Base-by-base conservation (phyloP, 1,140 invertebrate species). In the Drosophila simulans region DNA sequence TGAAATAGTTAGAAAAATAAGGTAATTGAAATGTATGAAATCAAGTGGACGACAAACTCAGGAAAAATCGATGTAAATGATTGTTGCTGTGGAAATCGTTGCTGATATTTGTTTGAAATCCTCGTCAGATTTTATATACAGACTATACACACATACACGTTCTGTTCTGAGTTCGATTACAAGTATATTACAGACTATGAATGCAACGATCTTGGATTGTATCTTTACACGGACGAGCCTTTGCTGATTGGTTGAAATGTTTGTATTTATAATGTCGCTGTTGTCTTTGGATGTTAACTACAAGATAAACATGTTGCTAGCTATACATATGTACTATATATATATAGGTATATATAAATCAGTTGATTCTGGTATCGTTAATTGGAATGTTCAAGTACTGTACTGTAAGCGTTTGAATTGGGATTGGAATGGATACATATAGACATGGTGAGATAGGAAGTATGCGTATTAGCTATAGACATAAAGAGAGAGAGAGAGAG, bases 261-360 rank as follows among this genome's bases (percentile, higher is more conserved):
- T 76, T 63, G 65, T 52, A 53, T 81, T 35, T 74, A 56, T 75
- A 52, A 59, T 63, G 75, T 68, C 42, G 27, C 40, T 76, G 17
- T 75, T 75, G 56, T 51, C 59, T 53, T 43, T 34, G 56, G 55
- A 80, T 81, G 78, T 68, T 82, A 77, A 86, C 77, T 85, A 80
- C 58, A 77, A 79, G 78, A 73, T 71, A 82, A 52, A 88, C 72
- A 91, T 90, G 90, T 91, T 91, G 90, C 90, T 91, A 88, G 90
- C 90, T 91, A 86, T 91, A 91, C 90, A 91, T 90, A 83, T 59
- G 71, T 80, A 64, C 53, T 69, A 55, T 60, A 56, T 59, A 43
- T 51, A 91, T 90, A 91, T 90, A 83, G 55, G 70, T 57, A 48
- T 69, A 53, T 74, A 71, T 62, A 60, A 53, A 73, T 70, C 49